Evolutionary conservation across 2,113 vertebrate genomes (phyloP), one percentile per base, ranked within the genome.

Genomic region (Okapia johnstoni): DNA sequence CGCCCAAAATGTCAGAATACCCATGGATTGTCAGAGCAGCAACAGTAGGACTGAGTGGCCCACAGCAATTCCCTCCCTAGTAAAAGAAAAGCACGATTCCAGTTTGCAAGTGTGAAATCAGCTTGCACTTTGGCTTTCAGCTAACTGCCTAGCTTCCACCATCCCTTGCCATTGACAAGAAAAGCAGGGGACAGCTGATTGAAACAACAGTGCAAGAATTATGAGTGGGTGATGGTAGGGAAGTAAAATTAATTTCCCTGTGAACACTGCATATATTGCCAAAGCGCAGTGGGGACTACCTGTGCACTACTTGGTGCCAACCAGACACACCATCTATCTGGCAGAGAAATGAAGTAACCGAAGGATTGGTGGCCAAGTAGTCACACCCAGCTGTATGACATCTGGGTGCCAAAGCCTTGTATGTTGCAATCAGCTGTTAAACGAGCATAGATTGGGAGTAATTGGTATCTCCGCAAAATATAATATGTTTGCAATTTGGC

Each of bases 91-190:
- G 1, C 16, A 89, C 63, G n/a, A 94, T 86, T n/a, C 36, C 55
- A 84, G 80, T 87, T 93, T 93, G 16, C 50, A 90, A 94, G 58
- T 88, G 26, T 87, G 73, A 92, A 77, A 87, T 96, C 43, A 91
- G 70, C 25, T 85, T 79, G 85, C 33, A 66, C 25, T 84, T 92
- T 57, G 25, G 15, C 73, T 95, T 96, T 85, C 17, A 84, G 28
- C 21, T 54, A 76, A 87, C 3, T 92, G n/a, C 70, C 33, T 85
- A 77, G 8, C 52, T 98, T 66, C 58, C 1, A 40, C 60, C 8
- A 88, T 5, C 13, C 11, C 30, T 85, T 61, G 76, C 10, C 14
- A 40, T 48, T 88, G 70, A 36, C 66, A 26, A 92, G 52, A 73
- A 87, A 26, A 89, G 17, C 46, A 80, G 19, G 6, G 7, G 16